Evolutionary conservation across 2,113 vertebrate species (phyloP).

Genomic region (Macrotus californicus): DNA sequence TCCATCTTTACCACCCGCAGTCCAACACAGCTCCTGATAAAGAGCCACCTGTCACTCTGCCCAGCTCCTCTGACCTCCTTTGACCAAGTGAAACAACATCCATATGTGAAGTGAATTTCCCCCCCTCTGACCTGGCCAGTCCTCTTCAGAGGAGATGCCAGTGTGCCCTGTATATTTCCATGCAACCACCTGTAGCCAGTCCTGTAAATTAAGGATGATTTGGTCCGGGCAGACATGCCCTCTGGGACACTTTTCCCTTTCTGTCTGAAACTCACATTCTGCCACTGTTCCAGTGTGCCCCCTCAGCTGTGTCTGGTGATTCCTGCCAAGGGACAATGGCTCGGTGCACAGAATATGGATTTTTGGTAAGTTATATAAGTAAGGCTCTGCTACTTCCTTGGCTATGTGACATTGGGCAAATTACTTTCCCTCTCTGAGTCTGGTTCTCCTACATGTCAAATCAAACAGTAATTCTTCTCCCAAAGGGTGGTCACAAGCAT

Average conservation of each 20-base stretch:
- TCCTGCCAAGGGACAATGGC: not conserved
- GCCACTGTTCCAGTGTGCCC: not conserved
- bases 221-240: not conserved
- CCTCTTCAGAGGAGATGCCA: not conserved
- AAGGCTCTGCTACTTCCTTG: not conserved
- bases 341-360: not conserved
- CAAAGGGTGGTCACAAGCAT: not conserved
- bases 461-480: not conserved
- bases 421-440: not conserved
- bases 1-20: constrained; percentile 3
- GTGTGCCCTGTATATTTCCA: not conserved
- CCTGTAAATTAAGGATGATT: not conserved
- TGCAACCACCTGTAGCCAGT: not conserved
- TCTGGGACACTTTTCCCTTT: not conserved
- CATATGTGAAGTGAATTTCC: not conserved
- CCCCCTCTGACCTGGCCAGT: not conserved
- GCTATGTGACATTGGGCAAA: not conserved
- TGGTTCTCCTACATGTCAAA: not conserved
- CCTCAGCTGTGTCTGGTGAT: not conserved
- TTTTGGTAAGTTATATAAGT: not conserved
- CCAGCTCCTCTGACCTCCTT: constrained; percentile 45
- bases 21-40: not conserved
- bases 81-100: not conserved
- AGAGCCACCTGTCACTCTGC: not conserved
- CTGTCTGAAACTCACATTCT: not conserved